These are phyloP conservation scores for Ceratitis capitata DNA, from an alignment of 1,140 invertebrate species.

Conservation along the genomic window DNA sequence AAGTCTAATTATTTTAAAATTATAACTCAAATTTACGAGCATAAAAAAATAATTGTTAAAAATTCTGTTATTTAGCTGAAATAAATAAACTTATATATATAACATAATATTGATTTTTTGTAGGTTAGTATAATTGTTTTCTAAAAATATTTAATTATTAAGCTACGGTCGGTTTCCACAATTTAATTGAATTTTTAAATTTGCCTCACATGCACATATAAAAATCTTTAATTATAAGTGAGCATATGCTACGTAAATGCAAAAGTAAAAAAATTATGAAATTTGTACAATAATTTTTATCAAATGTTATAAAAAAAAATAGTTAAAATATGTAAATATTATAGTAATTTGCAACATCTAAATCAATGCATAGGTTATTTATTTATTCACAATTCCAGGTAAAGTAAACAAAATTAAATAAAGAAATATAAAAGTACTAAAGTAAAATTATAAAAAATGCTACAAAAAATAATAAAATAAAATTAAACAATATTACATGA, in stretches of 20 bases:
- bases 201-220: not conserved
- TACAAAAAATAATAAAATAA: too few relatives aligned
- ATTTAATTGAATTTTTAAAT: not conserved
- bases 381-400: too few relatives aligned
- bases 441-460: too few relatives aligned
- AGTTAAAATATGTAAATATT: not conserved
- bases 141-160: not conserved
- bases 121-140: slow-evolving; percentile 1
- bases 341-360: not conserved
- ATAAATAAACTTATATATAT: not conserved
- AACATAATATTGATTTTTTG: not conserved
- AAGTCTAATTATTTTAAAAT: not conserved
- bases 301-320: not conserved
- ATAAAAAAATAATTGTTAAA: not conserved
- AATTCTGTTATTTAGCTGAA: not conserved
- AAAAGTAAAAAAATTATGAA: not conserved
- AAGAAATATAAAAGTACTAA: too few relatives aligned
- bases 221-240: not conserved
- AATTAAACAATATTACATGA: too few relatives aligned
- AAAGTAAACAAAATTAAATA: too few relatives aligned
- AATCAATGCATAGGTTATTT: not conserved
- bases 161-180: slow-evolving; percentile 3
- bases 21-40: not conserved
- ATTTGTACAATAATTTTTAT: not conserved
- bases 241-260: not conserved